These are phyloP conservation scores for Papilio xuthus DNA, from an alignment of 1,140 invertebrate genomes.

Conservation along the genomic window DNA sequence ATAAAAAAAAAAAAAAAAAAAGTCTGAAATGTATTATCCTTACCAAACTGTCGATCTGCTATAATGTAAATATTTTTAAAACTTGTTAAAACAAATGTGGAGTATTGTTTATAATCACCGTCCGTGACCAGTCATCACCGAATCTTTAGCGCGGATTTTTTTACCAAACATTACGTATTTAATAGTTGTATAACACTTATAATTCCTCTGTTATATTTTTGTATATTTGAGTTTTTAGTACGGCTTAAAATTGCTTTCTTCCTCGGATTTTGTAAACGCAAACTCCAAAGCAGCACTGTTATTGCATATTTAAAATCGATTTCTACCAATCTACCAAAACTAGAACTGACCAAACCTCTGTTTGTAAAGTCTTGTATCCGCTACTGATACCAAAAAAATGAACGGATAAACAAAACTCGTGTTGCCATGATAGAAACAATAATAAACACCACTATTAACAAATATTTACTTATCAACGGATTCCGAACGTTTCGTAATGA, in stretches of 20 bases:
- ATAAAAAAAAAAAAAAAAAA: too few species aligned
- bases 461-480: conserved; percentile 18
- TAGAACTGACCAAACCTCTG: neutral
- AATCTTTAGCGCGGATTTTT: neutral
- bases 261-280: neutral
- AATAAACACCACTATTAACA: conserved; percentile 16
- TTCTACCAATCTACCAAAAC: neutral
- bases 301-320: neutral
- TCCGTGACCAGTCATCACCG: neutral
- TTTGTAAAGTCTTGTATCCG: neutral
- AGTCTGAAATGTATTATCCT: neutral
- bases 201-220: neutral
- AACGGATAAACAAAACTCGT: neutral
- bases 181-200: neutral
- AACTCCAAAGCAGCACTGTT: neutral
- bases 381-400: neutral
- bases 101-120: neutral
- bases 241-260: neutral
- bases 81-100: neutral
- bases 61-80: conserved; percentile 1
- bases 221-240: neutral
- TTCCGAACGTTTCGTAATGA: conserved; percentile 21
- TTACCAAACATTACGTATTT: neutral
- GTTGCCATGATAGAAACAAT: conserved; percentile 6
- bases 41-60: neutral